A percentile compares a stretch with the other conserved stretches of the same genome.
Evolutionary conservation across 1,140 invertebrate genomes (phyloP).

Genomic region (Saxidomus purpurata): DNA sequence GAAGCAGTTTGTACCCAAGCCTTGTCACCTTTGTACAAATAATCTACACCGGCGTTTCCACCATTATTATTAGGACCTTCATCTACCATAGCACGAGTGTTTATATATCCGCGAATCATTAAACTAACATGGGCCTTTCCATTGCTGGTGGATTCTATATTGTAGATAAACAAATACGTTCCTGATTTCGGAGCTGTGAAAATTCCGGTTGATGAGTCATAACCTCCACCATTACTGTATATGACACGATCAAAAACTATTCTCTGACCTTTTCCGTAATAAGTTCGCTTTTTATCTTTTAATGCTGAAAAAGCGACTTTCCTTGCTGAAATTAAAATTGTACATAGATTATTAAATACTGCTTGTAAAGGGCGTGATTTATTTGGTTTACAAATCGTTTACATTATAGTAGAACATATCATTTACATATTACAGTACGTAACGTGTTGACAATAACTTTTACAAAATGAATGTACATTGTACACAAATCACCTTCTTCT

Average conservation of each 20-base stretch:
- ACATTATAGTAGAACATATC: too few species aligned
- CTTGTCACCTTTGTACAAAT: not conserved
- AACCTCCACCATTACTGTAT: conserved; percentile 4
- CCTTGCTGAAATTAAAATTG: conserved; percentile 4
- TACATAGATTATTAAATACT: too few species aligned
- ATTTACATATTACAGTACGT: too few species aligned
- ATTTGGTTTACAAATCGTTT: too few species aligned
- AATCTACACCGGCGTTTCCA: not conserved
- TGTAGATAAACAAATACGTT: conserved; percentile 6
- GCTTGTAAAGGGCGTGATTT: too few species aligned
- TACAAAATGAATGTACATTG: too few species aligned
- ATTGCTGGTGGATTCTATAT: not conserved
- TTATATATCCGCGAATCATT: not conserved
- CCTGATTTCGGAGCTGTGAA: conserved; percentile 37
- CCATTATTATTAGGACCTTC: not conserved
- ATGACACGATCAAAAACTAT: conserved; percentile 22
- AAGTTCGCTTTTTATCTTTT: not conserved
- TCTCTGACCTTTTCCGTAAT: not conserved
- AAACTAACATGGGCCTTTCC: not conserved
- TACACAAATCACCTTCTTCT: too few species aligned
- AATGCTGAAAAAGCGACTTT: conserved; percentile 8
- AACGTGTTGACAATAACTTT: too few species aligned
- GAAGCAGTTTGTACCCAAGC: not conserved
- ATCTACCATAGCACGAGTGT: not conserved
- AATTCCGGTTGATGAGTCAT: not conserved